A percentile compares a stretch with the other conserved stretches of the same genome.
Conservation (phyloP, 2,888 invertebrate species). For the Drosophila anomelani region DNA sequence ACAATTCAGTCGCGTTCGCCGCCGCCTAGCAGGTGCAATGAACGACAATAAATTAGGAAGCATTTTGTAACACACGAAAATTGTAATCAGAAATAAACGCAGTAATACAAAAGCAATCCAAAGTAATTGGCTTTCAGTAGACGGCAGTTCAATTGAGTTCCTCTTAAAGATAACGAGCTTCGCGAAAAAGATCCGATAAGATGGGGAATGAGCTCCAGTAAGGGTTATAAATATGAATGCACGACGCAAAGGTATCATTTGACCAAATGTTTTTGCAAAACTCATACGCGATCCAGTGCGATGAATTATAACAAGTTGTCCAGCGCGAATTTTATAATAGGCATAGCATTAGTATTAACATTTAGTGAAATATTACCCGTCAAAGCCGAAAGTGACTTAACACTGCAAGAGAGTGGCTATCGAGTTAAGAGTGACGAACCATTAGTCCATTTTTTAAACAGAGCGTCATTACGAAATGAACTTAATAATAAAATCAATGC, state of each 20-base stretch:
- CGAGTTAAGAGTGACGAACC: background rate
- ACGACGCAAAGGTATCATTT: slow-evolving; percentile 21
- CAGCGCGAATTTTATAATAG: background rate
- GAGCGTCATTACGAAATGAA: background rate
- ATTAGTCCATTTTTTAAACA: background rate
- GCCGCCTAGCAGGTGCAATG: slow-evolving; percentile 17
- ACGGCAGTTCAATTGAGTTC: slow-evolving; percentile 20
- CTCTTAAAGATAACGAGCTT: slow-evolving; percentile 34
- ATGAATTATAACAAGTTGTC: background rate
- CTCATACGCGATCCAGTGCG: slow-evolving; percentile 17
- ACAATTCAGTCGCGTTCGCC: background rate
- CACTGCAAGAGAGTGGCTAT: background rate
- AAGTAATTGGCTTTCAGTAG: slow-evolving; percentile 31
- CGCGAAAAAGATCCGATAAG: slow-evolving; percentile 34
- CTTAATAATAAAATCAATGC: too few species aligned
- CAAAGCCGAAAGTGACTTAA: background rate
- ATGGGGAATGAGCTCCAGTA: slow-evolving; percentile 20
- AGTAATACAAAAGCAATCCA: slow-evolving; percentile 19
- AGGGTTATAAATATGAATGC: slow-evolving; percentile 36
- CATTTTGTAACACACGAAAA: slow-evolving; percentile 25
- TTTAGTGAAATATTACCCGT: slow-evolving; percentile 1
- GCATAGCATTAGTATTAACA: background rate
- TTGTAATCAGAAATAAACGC: slow-evolving; percentile 10
- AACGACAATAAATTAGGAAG: slow-evolving; percentile 15
- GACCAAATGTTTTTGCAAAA: slow-evolving; percentile 7